Percentiles rank a stretch among this genome's conserved stretches.
phyloP scores from a whole-genome alignment of 2,113 vertebrate species.

The Typhlomys cinereus region DNA sequence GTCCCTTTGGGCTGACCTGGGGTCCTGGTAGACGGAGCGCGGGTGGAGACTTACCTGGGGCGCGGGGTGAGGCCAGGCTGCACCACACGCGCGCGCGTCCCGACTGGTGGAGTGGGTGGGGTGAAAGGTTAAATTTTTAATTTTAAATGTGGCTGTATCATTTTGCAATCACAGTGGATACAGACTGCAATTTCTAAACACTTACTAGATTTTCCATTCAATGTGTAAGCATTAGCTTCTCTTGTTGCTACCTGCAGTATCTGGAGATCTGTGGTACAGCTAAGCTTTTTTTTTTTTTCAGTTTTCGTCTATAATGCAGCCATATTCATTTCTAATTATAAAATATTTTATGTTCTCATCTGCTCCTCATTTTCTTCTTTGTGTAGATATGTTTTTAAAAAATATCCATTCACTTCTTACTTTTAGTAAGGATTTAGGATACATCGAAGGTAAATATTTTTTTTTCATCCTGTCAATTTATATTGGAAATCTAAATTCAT shows the following conservation, averaged over 20 bases:
- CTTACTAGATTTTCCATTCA: background rate
- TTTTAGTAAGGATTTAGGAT: background rate
- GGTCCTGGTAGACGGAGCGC: too few species aligned
- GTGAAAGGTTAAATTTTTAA: too few species aligned
- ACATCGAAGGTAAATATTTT: background rate
- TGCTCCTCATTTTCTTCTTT: background rate
- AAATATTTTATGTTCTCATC: background rate
- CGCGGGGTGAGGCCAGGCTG: too few species aligned
- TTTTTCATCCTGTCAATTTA: constrained; percentile 1
- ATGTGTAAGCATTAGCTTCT: background rate
- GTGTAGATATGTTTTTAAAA: background rate
- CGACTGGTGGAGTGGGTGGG: too few species aligned
- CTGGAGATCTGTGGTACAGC: background rate
- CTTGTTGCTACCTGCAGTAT: background rate
- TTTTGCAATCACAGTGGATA: background rate
- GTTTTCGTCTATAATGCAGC: background rate
- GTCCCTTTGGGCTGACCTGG: too few species aligned
- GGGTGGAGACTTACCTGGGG: too few species aligned
- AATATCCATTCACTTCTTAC: background rate
- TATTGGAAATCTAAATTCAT: background rate
- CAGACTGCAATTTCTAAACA: background rate
- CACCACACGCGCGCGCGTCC: too few species aligned
- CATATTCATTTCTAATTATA: background rate
- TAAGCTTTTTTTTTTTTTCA: background rate
- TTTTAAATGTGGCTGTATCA: background rate